These are phyloP conservation scores for Tolmerus cingulatus DNA, from an alignment of 2,888 invertebrate genomes.

Conservation along the genomic window DNA sequence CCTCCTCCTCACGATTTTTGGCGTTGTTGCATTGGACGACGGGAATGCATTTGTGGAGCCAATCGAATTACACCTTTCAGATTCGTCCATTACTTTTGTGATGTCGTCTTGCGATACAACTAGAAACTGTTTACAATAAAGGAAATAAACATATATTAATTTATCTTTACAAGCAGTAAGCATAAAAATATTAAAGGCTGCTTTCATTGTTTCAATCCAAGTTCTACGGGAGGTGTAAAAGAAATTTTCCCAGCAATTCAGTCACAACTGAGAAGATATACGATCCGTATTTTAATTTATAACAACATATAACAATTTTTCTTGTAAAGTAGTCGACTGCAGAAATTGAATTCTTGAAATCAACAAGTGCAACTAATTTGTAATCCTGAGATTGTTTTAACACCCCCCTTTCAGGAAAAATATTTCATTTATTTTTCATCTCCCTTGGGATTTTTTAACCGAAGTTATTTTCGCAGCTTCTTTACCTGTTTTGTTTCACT, in stretches of 20 bases:
- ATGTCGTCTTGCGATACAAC: conserved; percentile 66
- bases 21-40: conserved; percentile 28
- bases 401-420: not conserved
- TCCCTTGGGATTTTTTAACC: not conserved
- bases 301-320: not conserved
- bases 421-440: not conserved
- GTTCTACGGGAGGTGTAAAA: not conserved
- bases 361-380: not conserved
- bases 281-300: not conserved
- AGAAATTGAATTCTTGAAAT: not conserved
- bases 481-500: conserved; percentile 63
- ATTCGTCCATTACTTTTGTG: conserved; percentile 56
- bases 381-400: not conserved
- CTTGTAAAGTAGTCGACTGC: not conserved
- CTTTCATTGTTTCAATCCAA: not conserved
- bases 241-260: not conserved
- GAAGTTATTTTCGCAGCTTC: conserved; percentile 38
- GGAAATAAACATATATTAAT: not conserved
- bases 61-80: conserved; percentile 28
- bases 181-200: not conserved
- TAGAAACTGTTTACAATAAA: conserved; percentile 61
- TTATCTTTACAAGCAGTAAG: not conserved
- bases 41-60: not conserved
- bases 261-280: not conserved
- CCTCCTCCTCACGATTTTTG: conserved; percentile 68